Evolutionary conservation across 2,113 vertebrate genomes (phyloP).

Genomic region (Oreamnos americanus): DNA sequence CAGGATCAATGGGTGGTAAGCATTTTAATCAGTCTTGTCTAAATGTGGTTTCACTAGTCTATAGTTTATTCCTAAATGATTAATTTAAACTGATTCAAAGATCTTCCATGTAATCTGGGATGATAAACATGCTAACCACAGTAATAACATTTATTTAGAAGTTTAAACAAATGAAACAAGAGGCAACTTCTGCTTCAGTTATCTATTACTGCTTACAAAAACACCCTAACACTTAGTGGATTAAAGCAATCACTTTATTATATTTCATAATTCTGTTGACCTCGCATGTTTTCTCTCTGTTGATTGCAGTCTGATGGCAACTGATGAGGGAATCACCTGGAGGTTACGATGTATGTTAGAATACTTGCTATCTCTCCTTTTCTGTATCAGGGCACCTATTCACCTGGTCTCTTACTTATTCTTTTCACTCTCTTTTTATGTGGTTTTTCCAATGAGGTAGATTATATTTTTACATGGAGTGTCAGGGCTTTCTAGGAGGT

Average conservation of each 20-base stretch:
- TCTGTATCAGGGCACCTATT: too few relatives aligned
- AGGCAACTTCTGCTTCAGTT: background rate
- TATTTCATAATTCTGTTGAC: background rate
- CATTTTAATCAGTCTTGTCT: background rate
- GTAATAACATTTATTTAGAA: background rate
- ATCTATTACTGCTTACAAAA: background rate
- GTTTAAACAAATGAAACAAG: background rate
- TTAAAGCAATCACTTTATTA: background rate
- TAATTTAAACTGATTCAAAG: background rate
- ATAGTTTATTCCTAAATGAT: background rate
- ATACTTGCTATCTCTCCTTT: background rate
- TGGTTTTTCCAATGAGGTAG: background rate
- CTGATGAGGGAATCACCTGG: background rate
- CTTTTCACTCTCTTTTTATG: background rate
- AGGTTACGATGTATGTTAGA: rapidly evolving
- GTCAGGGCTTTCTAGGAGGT: background rate
- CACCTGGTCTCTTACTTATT: background rate
- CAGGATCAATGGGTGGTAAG: background rate
- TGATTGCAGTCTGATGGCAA: background rate
- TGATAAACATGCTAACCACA: background rate
- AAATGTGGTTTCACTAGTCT: background rate
- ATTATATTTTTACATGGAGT: background rate
- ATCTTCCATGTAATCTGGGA: background rate
- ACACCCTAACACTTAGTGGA: background rate
- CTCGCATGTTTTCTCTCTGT: background rate